These are phyloP conservation scores for Anolis carolinensis DNA, from an alignment of 2,113 vertebrate species.

Conservation along the genomic window DNA sequence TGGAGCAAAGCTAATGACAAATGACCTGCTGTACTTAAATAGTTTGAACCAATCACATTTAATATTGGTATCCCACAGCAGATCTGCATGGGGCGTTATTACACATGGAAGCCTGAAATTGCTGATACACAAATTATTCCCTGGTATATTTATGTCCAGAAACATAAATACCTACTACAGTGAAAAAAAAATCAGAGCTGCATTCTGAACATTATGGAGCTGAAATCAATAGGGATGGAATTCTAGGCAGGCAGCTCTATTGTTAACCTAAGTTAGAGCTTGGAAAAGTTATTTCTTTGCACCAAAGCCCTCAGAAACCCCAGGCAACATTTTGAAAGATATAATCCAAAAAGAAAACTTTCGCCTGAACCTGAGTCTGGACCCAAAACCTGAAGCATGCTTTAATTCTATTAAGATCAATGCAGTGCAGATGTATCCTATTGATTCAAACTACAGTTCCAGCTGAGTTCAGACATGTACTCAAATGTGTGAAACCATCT, in stretches of 20 bases:
- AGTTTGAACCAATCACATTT: conserved; percentile 35
- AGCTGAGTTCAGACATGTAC: background rate
- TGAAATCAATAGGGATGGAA: background rate
- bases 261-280: background rate
- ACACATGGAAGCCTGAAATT: background rate
- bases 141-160: background rate
- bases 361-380: too few species aligned
- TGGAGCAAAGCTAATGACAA: background rate
- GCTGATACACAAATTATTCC: background rate
- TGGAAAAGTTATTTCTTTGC: background rate
- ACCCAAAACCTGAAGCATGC: background rate
- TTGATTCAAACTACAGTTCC: background rate
- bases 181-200: background rate
- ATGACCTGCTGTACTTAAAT: background rate
- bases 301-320: background rate
- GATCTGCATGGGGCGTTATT: background rate
- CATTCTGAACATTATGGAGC: background rate
- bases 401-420: background rate
- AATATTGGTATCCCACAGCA: background rate
- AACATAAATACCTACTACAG: background rate
- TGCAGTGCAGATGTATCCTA: background rate
- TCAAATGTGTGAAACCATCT: background rate
- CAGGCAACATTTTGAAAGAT: background rate
- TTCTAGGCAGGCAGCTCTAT: background rate
- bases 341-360: too few species aligned